These are phyloP conservation scores for Xylocampa areola DNA, from an alignment of 2,888 invertebrate species.

Conservation along the genomic window DNA sequence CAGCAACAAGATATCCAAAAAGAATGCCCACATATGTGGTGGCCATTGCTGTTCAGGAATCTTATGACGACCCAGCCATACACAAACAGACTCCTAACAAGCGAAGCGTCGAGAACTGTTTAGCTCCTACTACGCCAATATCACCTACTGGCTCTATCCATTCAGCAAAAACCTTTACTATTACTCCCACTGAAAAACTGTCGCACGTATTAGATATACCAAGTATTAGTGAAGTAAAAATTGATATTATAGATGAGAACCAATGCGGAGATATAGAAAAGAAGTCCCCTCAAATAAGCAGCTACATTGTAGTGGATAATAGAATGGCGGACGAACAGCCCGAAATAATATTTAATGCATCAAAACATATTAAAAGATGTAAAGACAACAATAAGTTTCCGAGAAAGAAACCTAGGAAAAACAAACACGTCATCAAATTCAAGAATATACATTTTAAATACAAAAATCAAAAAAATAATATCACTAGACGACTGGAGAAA, in stretches of 20 bases:
- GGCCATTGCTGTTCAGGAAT: slow-evolving; percentile 65
- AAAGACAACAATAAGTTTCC: slow-evolving; percentile 42
- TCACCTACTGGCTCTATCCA: slow-evolving; percentile 46
- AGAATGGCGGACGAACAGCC: slow-evolving; percentile 44
- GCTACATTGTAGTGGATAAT: slow-evolving; percentile 36
- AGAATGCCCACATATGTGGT: slow-evolving; percentile 62
- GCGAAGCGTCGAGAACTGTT: slow-evolving; percentile 54
- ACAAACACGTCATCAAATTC: slow-evolving; percentile 53
- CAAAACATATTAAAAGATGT: slow-evolving; percentile 42
- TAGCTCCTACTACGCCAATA: slow-evolving; percentile 45
- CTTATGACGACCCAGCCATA: slow-evolving; percentile 61
- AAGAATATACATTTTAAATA: slow-evolving; percentile 68
- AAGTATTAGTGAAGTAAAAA: slow-evolving; percentile 42
- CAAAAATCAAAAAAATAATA: slow-evolving; percentile 54
- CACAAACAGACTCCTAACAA: slow-evolving; percentile 59
- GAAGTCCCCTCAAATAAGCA: slow-evolving; percentile 30
- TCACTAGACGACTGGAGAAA: slow-evolving; percentile 57
- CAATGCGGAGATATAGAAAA: slow-evolving; percentile 48
- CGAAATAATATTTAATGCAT: slow-evolving; percentile 58
- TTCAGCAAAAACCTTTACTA: slow-evolving; percentile 58
- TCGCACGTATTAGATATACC: slow-evolving; percentile 27
- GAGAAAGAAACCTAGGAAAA: slow-evolving; percentile 56
- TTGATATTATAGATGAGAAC: slow-evolving; percentile 47
- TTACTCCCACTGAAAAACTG: slow-evolving; percentile 37
- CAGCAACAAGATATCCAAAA: slow-evolving; percentile 52